A percentile compares a stretch with the other conserved stretches of the same genome.
Evolutionary conservation across 2,113 vertebrate genomes (phyloP).

Genomic region (Micromys minutus): DNA sequence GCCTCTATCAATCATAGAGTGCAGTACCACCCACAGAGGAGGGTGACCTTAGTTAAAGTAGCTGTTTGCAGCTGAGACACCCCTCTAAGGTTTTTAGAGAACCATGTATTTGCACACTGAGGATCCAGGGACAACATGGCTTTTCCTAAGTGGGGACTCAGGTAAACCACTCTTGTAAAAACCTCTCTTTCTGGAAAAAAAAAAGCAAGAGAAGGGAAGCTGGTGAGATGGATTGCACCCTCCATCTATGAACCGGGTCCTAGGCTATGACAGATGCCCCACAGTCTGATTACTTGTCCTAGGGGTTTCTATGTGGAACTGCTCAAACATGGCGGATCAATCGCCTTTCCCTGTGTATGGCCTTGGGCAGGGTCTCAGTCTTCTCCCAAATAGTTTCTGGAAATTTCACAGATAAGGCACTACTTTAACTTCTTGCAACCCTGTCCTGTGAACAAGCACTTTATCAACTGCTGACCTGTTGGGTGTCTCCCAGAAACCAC

Average conservation of each 20-base stretch:
- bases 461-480: not conserved
- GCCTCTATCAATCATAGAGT: not conserved
- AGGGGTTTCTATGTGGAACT: not conserved
- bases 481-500: not conserved
- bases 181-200: not conserved
- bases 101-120: not conserved
- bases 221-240: not conserved
- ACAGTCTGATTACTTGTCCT: not conserved
- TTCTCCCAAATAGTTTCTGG: not conserved
- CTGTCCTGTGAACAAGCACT: too few species aligned
- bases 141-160: not conserved
- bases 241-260: not conserved
- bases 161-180: not conserved
- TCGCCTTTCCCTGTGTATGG: not conserved
- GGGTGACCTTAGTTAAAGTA: not conserved
- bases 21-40: accelerated
- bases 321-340: not conserved
- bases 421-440: not conserved
- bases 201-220: not conserved
- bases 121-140: not conserved
- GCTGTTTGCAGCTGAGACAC: not conserved
- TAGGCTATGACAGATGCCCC: not conserved
- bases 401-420: not conserved
- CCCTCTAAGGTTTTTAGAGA: not conserved
- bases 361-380: not conserved